A percentile compares a stretch with the other conserved stretches of the same genome.
Evolutionary conservation across 2,113 vertebrate genomes (phyloP).

Genomic region (Sinocyclocheilus anshuiensis): DNA sequence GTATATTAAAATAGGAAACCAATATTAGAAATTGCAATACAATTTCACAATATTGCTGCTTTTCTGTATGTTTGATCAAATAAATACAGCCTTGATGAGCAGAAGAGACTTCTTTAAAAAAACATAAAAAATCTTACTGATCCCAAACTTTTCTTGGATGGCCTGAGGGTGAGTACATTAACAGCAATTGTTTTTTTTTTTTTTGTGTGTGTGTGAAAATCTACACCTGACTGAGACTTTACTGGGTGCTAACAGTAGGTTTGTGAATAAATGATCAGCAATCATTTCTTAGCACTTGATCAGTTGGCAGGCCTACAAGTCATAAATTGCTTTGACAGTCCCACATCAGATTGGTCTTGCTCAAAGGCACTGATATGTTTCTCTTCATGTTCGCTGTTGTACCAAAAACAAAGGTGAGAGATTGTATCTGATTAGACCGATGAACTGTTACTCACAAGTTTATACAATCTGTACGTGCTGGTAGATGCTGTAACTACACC

Average conservation of each 20-base stretch:
- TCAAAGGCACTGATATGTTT: slow-evolving; percentile 13
- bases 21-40: too few species aligned
- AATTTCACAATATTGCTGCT: too few species aligned
- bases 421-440: neutral
- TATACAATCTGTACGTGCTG: neutral
- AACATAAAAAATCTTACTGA: too few species aligned
- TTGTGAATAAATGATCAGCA: slow-evolving; percentile 7
- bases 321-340: neutral
- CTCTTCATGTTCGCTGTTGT: slow-evolving; percentile 12
- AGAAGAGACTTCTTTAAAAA: too few species aligned
- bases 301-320: neutral
- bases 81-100: too few species aligned
- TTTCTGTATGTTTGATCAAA: too few species aligned
- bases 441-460: neutral
- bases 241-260: neutral
- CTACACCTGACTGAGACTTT: neutral
- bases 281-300: neutral
- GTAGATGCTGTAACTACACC: neutral
- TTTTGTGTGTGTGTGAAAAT: neutral
- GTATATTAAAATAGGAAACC: too few species aligned
- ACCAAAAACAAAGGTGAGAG: slow-evolving; percentile 1
- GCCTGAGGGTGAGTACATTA: too few species aligned
- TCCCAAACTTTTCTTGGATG: too few species aligned
- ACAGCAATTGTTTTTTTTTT: too few species aligned
- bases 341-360: slow-evolving; percentile 4